phyloP scores from a whole-genome alignment of 2,888 invertebrate genomes.

The Salticus scenicus region DNA sequence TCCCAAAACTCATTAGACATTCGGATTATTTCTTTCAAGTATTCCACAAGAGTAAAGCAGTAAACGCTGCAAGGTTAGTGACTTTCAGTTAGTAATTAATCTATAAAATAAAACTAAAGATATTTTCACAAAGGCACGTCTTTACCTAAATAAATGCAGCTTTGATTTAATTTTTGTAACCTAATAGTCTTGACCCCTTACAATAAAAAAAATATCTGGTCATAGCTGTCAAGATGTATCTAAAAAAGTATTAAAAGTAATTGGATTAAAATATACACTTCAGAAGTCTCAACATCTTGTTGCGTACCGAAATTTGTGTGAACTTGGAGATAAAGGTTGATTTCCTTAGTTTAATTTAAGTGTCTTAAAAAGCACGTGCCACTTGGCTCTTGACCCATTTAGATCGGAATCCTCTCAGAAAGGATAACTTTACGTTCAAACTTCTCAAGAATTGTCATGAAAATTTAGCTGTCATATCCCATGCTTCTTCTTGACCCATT shows the following conservation, averaged over 20 bases:
- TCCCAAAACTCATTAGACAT: too few relatives aligned
- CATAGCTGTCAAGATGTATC: neutral
- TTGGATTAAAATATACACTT: neutral
- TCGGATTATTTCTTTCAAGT: too few relatives aligned
- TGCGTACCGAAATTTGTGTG: neutral
- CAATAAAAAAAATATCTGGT: neutral
- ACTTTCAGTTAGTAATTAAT: too few relatives aligned
- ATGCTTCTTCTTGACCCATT: conserved; percentile 63
- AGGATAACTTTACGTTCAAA: conserved; percentile 19
- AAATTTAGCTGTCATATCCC: conserved; percentile 32
- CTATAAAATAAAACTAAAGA: neutral
- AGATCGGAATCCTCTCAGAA: conserved; percentile 16
- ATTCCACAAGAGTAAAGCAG: too few relatives aligned
- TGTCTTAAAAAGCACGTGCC: conserved; percentile 27
- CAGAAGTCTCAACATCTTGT: neutral
- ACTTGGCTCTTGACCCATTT: conserved; percentile 37
- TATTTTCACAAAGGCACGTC: neutral
- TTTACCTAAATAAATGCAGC: neutral
- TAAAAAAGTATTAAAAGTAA: neutral
- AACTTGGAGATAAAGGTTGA: conserved; percentile 31
- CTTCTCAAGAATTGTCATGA: neutral
- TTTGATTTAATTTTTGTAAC: neutral
- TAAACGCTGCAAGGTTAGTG: too few relatives aligned
- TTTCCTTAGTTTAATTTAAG: too few relatives aligned
- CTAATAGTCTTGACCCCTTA: neutral